A percentile compares a stretch with the other conserved stretches of the same genome.
These are phyloP conservation scores for Lycodopsis pacificus DNA, from an alignment of 2,797 vertebrate species.

Conservation along the genomic window DNA sequence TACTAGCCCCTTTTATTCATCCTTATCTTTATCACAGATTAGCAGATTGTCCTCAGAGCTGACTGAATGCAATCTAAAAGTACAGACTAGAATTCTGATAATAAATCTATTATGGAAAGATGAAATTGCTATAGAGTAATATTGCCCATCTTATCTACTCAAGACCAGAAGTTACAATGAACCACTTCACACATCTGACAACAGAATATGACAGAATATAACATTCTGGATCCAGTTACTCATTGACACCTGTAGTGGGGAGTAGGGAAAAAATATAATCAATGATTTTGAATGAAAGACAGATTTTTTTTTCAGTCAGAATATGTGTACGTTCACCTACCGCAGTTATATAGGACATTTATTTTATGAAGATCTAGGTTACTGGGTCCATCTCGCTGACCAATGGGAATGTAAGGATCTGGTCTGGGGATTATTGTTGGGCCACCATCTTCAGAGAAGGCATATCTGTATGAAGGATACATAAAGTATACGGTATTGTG, in stretches of 20 bases:
- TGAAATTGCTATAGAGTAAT: not conserved
- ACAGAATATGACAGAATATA: slow-evolving; percentile 10
- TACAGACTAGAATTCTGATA: slow-evolving; percentile 4
- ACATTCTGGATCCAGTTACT: slow-evolving; percentile 58
- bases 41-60: not conserved
- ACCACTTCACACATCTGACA: slow-evolving; percentile 3
- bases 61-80: slow-evolving; percentile 27
- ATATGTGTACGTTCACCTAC: slow-evolving; percentile 67
- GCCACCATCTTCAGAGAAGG: slow-evolving; percentile 87
- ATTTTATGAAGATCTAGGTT: slow-evolving; percentile 89
- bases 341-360: slow-evolving; percentile 89
- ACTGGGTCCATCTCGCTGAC: slow-evolving; percentile 89
- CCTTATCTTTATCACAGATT: not conserved
- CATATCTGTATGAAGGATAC: slow-evolving; percentile 78
- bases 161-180: slow-evolving; percentile 10
- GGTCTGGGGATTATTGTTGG: slow-evolving; percentile 90
- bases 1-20: slow-evolving; percentile 1
- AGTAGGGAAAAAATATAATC: slow-evolving; percentile 18
- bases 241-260: slow-evolving; percentile 65
- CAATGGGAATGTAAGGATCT: slow-evolving; percentile 87
- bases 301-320: not conserved
- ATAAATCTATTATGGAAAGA: slow-evolving; percentile 4
- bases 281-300: slow-evolving; percentile 23
- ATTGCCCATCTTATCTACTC: slow-evolving; percentile 4
- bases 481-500: slow-evolving; percentile 5